phyloP scores from a whole-genome alignment of 2,797 vertebrate species.

The Sebastes trivittatus region DNA sequence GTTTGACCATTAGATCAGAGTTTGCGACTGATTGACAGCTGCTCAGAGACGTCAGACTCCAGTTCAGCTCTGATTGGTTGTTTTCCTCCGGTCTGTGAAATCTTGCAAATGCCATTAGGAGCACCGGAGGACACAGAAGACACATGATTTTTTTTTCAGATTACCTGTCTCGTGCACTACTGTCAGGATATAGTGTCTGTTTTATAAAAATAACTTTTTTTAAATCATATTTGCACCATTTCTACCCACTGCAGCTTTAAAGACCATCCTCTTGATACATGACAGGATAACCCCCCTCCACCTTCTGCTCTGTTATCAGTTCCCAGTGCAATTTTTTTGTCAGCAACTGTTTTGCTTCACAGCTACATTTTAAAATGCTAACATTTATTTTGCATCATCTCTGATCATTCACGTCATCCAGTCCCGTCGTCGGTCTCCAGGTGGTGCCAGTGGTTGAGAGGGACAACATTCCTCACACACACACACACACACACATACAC shows the following conservation, averaged over 20 bases:
- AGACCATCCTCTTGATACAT: neutral
- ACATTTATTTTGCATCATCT: conserved; percentile 27
- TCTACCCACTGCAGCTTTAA: neutral
- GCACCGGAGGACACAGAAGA: no score
- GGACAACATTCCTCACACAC: conserved; percentile 53
- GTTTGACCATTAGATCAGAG: no score
- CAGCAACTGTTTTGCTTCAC: neutral
- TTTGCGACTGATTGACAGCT: no score
- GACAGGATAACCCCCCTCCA: neutral
- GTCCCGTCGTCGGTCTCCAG: conserved; percentile 68
- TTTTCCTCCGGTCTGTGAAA: no score
- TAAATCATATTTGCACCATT: no score
- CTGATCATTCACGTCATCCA: conserved; percentile 36
- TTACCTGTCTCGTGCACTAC: no score
- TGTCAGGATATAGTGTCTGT: no score
- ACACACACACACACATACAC: conserved; percentile 24
- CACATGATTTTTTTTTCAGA: no score
- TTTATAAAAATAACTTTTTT: no score
- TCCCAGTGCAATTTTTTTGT: neutral
- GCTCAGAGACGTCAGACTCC: no score
- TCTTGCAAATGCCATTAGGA: no score
- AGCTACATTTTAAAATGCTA: neutral
- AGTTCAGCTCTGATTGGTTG: no score
- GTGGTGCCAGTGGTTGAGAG: conserved; percentile 67
- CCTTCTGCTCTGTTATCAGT: neutral